Base-by-base conservation (phyloP, 2,888 invertebrate genomes). In the Phlogophora meticulosa region DNA sequence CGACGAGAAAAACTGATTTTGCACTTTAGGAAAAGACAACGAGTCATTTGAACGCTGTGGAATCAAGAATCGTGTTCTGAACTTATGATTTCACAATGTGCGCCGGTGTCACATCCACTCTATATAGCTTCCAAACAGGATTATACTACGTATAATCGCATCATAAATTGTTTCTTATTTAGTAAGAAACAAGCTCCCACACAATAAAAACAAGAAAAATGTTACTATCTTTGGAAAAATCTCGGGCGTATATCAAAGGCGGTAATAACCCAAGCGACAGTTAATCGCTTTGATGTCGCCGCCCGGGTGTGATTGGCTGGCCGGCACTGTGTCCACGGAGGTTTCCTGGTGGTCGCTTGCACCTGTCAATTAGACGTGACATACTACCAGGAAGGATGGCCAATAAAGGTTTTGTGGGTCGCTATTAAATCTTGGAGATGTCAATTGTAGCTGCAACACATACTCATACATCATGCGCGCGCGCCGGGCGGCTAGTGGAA, bases 231-330 rank as follows among this genome's bases (percentile, higher is more conserved):
- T 57, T 24, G 28, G 28, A 75, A 76, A 59, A 52, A 46, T 49
- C 32, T 4, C 48, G 45, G 9, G 13, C 17, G 28, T 57, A 38
- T 36, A 58, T 65, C 66, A 69, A 73, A 63, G 65, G 57, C 48
- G 52, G 48, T 46, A 42, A 32, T 38, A 66, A 57, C 57, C 60
- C 62, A 68, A 51, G 68, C 56, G 71, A 56, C 48, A 63, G 56
- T 67, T 69, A 72, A 80, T 81, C 75, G 65, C 75, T 78, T 81
- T 80, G 79, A 76, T 76, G 76, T 76, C 69, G 48, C 72, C 60
- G 57, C 46, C 20, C 59, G 59, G 62, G 52, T 67, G 64, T 78
- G 71, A 80, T 76, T 76, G 76, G 82, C 66, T 65, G 68, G 57
- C 55, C 45, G 28, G 56, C 60, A 38, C 38, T 77, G 51, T n/a